Percentiles rank a stretch among this genome's conserved stretches.
These are phyloP conservation scores for Nestor notabilis DNA, from an alignment of 2,113 vertebrate species.

Conservation along the genomic window DNA sequence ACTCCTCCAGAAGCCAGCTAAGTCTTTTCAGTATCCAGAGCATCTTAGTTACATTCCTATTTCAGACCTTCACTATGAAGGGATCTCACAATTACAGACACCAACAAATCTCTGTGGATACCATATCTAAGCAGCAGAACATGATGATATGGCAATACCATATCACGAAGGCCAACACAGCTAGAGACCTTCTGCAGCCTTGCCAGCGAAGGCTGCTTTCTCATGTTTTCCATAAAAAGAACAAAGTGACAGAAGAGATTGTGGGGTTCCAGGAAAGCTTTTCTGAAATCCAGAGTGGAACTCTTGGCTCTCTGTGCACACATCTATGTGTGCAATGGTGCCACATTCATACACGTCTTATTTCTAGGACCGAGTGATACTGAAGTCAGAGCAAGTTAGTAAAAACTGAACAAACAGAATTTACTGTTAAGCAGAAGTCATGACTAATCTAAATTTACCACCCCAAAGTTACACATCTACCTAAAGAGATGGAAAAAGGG, in stretches of 20 bases:
- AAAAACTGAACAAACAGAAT: neutral
- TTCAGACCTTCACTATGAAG: neutral
- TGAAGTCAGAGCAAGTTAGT: neutral
- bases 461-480: accelerated
- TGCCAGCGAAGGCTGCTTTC: neutral
- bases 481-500: neutral
- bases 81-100: neutral
- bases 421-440: neutral
- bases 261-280: neutral
- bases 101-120: neutral
- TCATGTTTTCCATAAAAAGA: neutral
- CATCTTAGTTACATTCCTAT: neutral
- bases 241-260: neutral
- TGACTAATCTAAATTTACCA: neutral
- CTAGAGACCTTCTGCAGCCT: neutral
- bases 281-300: neutral
- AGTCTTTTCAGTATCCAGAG: neutral
- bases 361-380: neutral
- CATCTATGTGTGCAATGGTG: neutral
- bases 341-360: neutral
- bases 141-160: accelerated
- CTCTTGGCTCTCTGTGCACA: neutral
- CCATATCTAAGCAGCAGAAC: neutral
- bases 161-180: neutral
- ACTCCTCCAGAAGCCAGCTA: neutral